Evolutionary conservation across 2,888 invertebrate genomes (phyloP), one percentile per base, ranked within the genome.

Genomic region (Polydrusus cervinus): DNA sequence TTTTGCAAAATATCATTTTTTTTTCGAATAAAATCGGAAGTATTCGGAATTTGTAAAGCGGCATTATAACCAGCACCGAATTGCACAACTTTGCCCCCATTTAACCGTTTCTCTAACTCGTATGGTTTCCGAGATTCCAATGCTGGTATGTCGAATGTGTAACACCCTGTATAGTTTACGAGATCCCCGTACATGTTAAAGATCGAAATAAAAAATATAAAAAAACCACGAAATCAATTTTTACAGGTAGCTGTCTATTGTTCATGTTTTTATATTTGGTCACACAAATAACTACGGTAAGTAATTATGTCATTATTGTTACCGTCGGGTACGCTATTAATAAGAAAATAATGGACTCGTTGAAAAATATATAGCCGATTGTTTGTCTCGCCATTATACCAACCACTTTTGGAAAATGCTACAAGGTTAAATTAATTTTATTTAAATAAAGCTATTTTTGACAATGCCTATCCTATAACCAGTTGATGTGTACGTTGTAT

Each of bases 361-460:
- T n/a, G 30, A 30, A 30, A 53, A n/a, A n/a, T n/a, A 30, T 30
- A 53, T 3, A 53, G 25, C n/a, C 9, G 14, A 53, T 53, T 25
- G 53, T 53, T 53, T 30, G 53, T 25, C 53, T 53, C 13, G 9
- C 25, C 53, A 53, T 53, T 53, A 53, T 53, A 3, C 25, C 25
- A 30, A 53, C 20, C 25, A 30, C 11, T 53, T 53, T 25, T 53
- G 53, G 53, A 30, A 47, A 1, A 10, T 53, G 1, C 2, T n/a
- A 30, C 25, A 30, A 53, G 25, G 25, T 30, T 30, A 53, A n/a
- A 53, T 13, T n/a, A 30, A 20, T 30, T 51, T 53, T n/a, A 6
- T 47, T 47, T 14, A 3, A 45, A 13, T 13, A 45, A 45, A 40
- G 10, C 40, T 10, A 13, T 40, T 3, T 9, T 40, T 43, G 13